Evolutionary conservation across 35 echinoderm and acorn worm species (phyloP).

Genomic region (Acanthaster planci): DNA sequence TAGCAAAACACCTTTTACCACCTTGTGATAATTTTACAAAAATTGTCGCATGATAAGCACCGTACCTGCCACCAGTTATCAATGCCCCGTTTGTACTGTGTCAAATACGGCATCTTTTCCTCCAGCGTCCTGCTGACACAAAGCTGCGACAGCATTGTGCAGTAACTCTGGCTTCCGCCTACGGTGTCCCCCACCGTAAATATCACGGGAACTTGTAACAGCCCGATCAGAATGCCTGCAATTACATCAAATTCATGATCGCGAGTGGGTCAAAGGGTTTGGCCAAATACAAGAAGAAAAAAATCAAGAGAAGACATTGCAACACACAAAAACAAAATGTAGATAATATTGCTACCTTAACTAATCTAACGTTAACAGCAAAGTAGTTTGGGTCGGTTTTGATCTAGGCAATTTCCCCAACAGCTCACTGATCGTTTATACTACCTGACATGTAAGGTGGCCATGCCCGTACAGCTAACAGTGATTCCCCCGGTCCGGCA

Average conservation of each 20-base stretch:
- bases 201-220: conserved; percentile 51
- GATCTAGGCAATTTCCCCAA: too few species aligned
- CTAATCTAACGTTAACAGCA: too few species aligned
- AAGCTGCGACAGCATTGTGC: conserved; percentile 51
- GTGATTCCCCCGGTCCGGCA: neutral
- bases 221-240: conserved; percentile 62
- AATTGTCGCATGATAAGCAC: too few species aligned
- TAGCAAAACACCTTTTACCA: too few species aligned
- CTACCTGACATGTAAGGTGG: conserved; percentile 67
- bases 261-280: neutral
- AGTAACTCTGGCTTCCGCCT: conserved; percentile 60
- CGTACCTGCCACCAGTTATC: conserved; percentile 82
- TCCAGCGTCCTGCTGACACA: conserved; percentile 49
- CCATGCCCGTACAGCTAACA: conserved; percentile 50
- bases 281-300: neutral
- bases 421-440: too few species aligned
- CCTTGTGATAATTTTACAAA: too few species aligned
- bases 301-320: neutral
- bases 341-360: neutral
- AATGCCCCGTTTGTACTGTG: conserved; percentile 45
- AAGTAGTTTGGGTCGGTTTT: too few species aligned
- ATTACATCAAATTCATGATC: neutral
- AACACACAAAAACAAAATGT: neutral
- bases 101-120: conserved; percentile 47
- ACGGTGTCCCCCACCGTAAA: conserved; percentile 53